Conservation (phyloP, 2,888 invertebrate genomes). For the Conus canariensis region DNA sequence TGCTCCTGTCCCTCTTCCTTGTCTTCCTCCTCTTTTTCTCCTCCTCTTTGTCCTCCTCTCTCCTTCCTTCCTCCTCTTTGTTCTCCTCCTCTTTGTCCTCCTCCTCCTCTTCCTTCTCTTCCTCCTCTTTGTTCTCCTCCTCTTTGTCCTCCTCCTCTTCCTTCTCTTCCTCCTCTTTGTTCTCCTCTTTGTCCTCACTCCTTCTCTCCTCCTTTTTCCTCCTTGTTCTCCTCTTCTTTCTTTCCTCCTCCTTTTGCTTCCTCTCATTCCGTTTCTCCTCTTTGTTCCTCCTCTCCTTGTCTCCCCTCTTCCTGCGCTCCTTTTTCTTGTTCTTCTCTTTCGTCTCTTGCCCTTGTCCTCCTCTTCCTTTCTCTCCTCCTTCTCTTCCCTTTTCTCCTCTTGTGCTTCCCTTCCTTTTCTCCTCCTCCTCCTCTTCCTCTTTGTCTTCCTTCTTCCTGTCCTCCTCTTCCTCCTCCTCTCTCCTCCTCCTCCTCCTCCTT, state of each 20-base stretch:
- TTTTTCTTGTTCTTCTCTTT: neutral
- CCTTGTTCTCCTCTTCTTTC: neutral
- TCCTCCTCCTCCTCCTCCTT: no score
- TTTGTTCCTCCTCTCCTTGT: no score
- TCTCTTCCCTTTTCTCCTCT: slow-evolving; percentile 11
- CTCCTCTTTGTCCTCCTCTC: slow-evolving; percentile 11
- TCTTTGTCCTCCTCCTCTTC: no score
- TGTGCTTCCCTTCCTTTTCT: neutral
- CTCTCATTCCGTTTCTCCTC: neutral
- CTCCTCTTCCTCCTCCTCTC: no score
- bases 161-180: no score
- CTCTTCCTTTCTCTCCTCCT: neutral
- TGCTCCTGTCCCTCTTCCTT: no score
- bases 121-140: no score
- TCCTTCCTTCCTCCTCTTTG: slow-evolving; percentile 11
- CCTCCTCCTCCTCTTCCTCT: neutral
- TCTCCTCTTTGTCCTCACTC: neutral
- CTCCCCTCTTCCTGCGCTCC: no score
- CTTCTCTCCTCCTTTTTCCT: neutral
- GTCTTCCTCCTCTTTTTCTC: neutral
- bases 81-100: slow-evolving; percentile 5
- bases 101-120: slow-evolving; percentile 15
- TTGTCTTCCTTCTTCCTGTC: no score
- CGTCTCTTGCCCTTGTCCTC: neutral
- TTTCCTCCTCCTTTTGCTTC: neutral